Percentiles rank a stretch among this genome's conserved stretches.
Evolutionary conservation across 1,140 invertebrate genomes (phyloP).

Genomic region (Pseudomyrmex pallidus): DNA sequence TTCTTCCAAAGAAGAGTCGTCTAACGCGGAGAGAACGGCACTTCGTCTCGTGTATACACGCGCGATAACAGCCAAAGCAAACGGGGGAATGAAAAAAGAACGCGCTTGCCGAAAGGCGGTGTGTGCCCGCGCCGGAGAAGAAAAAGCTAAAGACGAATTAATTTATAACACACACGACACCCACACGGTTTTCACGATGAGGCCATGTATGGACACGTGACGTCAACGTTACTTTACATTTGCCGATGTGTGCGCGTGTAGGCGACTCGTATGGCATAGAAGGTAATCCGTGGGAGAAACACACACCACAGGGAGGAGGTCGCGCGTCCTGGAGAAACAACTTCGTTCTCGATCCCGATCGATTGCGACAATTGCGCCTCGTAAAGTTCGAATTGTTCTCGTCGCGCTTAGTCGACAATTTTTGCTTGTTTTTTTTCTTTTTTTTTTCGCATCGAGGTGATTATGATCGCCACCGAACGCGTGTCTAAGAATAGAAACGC

Average conservation of each 20-base stretch:
- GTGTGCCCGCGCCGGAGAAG: background rate
- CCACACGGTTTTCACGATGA: slow-evolving; percentile 72
- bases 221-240: slow-evolving; percentile 80
- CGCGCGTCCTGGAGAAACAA: too few relatives aligned
- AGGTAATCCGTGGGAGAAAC: slow-evolving; percentile 78
- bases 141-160: slow-evolving; percentile 69
- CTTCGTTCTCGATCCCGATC: background rate
- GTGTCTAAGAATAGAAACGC: slow-evolving; percentile 5
- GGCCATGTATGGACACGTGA: slow-evolving; percentile 80
- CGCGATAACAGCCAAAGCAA: too few relatives aligned
- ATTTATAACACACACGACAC: slow-evolving; percentile 77
- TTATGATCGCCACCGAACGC: background rate
- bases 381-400: slow-evolving; percentile 17
- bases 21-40: too few relatives aligned
- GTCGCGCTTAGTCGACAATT: background rate
- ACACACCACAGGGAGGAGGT: slow-evolving; percentile 54
- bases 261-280: slow-evolving; percentile 75
- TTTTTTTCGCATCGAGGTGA: background rate
- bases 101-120: background rate
- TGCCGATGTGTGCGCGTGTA: slow-evolving; percentile 76
- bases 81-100: slow-evolving; percentile 12
- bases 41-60: too few relatives aligned
- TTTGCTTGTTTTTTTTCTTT: background rate
- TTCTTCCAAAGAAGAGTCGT: too few relatives aligned
- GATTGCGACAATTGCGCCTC: slow-evolving; percentile 23